These are phyloP conservation scores for Larimichthys polyactis DNA, from an alignment of 2,113 vertebrate species.

Conservation along the genomic window DNA sequence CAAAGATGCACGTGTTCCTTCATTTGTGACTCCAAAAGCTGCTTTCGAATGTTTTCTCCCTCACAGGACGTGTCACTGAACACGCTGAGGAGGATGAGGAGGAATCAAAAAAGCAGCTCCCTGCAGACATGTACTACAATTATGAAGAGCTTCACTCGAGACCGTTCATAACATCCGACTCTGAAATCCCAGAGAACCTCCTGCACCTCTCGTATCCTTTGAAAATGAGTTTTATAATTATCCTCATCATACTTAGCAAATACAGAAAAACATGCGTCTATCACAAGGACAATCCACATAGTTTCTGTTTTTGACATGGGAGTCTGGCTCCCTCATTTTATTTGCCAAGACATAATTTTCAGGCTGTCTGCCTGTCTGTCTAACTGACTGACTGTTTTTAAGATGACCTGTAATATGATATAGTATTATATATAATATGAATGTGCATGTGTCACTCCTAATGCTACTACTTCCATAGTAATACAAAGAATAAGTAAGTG, in stretches of 20 bases:
- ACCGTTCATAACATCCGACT: slow-evolving; percentile 83
- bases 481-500: background rate
- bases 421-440: background rate
- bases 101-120: slow-evolving; percentile 47
- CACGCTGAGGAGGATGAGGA: slow-evolving; percentile 12
- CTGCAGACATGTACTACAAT: slow-evolving; percentile 84
- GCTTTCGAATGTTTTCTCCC: background rate
- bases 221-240: background rate
- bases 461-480: background rate
- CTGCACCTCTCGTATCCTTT: slow-evolving; percentile 91
- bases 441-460: background rate
- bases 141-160: slow-evolving; percentile 84
- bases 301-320: background rate
- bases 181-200: slow-evolving; percentile 85
- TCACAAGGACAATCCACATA: background rate
- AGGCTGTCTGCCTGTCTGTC: background rate
- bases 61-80: background rate
- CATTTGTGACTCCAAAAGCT: background rate
- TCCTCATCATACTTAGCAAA: background rate
- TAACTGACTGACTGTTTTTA: background rate
- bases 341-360: background rate
- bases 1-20: background rate
- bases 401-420: too few species aligned
- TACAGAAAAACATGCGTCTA: background rate
- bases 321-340: background rate